Conservation (phyloP, 2,888 invertebrate species). For the Troides helena region DNA sequence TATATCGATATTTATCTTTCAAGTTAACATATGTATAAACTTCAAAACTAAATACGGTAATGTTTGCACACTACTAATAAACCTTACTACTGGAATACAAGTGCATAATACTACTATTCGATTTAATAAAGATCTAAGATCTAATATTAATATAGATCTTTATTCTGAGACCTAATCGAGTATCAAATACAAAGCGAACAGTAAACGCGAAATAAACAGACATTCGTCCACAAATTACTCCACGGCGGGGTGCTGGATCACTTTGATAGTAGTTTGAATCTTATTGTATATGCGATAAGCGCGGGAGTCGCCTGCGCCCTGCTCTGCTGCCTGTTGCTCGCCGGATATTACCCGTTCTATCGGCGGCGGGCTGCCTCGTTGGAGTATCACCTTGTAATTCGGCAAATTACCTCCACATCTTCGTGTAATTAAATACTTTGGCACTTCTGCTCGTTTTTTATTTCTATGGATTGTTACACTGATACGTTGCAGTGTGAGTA, state of each 20-base stretch:
- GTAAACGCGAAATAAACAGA: constrained; percentile 41
- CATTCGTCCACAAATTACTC: constrained; percentile 43
- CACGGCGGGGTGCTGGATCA: constrained; percentile 28
- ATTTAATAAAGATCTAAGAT: too few species aligned
- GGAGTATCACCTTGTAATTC: constrained; percentile 73
- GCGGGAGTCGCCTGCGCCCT: constrained; percentile 7
- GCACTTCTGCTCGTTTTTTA: constrained; percentile 7
- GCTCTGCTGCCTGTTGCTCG: constrained; percentile 61
- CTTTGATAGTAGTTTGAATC: constrained; percentile 13
- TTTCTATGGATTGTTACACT: too few species aligned
- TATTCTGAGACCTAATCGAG: too few species aligned
- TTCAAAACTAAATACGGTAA: too few species aligned
- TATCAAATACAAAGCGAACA: constrained; percentile 35
- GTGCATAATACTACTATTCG: too few species aligned
- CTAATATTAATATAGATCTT: too few species aligned
- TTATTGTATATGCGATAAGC: not conserved
- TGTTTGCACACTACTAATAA: too few species aligned
- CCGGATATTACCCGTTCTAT: constrained; percentile 72
- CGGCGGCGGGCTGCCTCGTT: constrained; percentile 56
- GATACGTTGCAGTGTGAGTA: too few species aligned
- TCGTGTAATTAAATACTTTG: constrained; percentile 71
- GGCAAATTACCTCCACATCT: constrained; percentile 67
- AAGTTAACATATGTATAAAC: too few species aligned
- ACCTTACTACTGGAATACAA: too few species aligned
- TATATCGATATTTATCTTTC: too few species aligned